Base-by-base conservation (phyloP, 2,113 vertebrate species). In the Lanius ludovicianus region DNA sequence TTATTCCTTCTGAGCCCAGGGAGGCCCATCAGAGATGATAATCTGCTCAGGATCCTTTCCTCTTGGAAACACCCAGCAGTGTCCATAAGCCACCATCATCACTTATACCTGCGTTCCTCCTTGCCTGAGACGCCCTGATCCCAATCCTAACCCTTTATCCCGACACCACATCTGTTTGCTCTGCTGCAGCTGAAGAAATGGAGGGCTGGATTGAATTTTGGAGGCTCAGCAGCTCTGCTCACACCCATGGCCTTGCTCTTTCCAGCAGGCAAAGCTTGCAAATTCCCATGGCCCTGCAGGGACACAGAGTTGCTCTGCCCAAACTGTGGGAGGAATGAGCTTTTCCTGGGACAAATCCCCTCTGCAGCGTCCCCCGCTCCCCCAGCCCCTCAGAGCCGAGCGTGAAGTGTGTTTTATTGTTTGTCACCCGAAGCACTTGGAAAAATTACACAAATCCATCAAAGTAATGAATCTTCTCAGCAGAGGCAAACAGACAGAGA, bases 391-490 rank as follows among this genome's bases (percentile, higher is more conserved):
- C 0, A 0, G 59, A 93, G 76, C 55, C 0, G 11, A 89, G 84
- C 0, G 0, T 56, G 86, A 85, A 94, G 81, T 65, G 50, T 60
- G 69, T 91, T 96, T 96, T 87, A 88, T 93, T 97, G 93, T 96
- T 97, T 95, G 86, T 96, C 96, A 98, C 97, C 91, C 56, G 15
- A 80, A 98, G 97, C 95, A 84, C 95, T 97, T 94, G 94, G 90
- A 96, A 97, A 97, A 98, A 97, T 98, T 95, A 97, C 97, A 97
- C 57, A 78, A 91, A 98, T 98, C 97, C 96, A 97, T 98, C 97
- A 97, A 97, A 97, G 93, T 96, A 97, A 98, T 97, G 87, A 97
- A 97, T 97, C 97, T 97, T 84, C 85, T 59, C 90, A 95, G 95
- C 84, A 86, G 95, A 80, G 84, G 94, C 91, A 95, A 97, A 95